Evolutionary conservation across 2,797 vertebrate genomes (phyloP), one percentile per base, ranked within the genome.

Genomic region (Pipistrellus pipistrellus): DNA sequence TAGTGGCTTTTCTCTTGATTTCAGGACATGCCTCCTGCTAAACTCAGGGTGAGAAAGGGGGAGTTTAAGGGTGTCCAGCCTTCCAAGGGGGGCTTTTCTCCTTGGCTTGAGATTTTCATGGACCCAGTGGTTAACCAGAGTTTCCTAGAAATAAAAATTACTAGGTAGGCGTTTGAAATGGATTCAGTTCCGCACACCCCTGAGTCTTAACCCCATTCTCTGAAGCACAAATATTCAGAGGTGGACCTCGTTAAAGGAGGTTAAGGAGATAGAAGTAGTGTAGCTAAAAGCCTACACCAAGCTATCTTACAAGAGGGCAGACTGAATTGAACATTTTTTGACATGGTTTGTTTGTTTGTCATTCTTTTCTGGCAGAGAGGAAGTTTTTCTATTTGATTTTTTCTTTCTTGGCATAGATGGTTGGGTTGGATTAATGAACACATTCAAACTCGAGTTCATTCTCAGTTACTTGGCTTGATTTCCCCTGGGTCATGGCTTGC

Each of bases 1-100:
- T 0, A 89, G 90, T 96, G 73, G 76, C 66, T 88, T 97, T 88
- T 96, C 90, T 89, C 92, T 86, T 75, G 92, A 87, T 92, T 77
- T 69, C 68, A 1, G 11, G 51, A 51, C 5, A 53, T 35, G 14
- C n/a, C 57, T 85, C n/a, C 41, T 94, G 41, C 68, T 95, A 73
- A 76, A 55, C 66, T 91, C 18, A 53, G 83, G 53, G 75, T 66
- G 25, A 93, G 17, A 78, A 77, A 91, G 64, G 44, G 0, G 0
- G 27, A 14, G 38, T 35, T 46, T 73, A 92, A 59, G 59, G 66
- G 48, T 71, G 88, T 46, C 94, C 14, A 7, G 38, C 53, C 57
- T 48, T 44, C 88, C 78, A 94, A 93, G 88, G 59, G 68, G 68
- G 44, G 14, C 14, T 4, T 59, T 59, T 64, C 55, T 3, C 17